Percentiles rank a stretch among this genome's conserved stretches.
Conservation (phyloP, 2,113 vertebrate genomes). For the Saccopteryx bilineata region DNA sequence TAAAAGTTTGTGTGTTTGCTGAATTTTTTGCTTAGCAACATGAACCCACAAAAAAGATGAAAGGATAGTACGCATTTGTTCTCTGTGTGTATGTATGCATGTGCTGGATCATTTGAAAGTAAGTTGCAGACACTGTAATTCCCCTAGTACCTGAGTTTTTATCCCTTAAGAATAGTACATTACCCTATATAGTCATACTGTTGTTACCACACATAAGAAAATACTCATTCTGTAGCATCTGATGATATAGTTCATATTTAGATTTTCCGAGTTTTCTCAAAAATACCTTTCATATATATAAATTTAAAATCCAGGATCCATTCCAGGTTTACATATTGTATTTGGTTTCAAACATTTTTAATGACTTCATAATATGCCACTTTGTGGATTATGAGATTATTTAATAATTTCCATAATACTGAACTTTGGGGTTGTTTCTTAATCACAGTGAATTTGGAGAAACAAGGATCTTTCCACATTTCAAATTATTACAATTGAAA, state of each 20-base stretch:
- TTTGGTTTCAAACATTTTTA: slow-evolving; percentile 54
- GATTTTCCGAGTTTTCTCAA: slow-evolving; percentile 28
- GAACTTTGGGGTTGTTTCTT: background rate
- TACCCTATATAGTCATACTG: background rate
- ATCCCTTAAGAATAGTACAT: background rate
- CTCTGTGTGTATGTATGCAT: background rate
- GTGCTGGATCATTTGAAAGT: background rate
- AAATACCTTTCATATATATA: background rate
- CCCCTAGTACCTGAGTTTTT: background rate
- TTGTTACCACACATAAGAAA: background rate
- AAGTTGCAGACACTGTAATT: slow-evolving; percentile 14
- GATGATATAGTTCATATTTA: background rate
- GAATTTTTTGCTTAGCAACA: background rate
- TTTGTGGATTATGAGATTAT: slow-evolving; percentile 39
- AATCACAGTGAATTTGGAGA: slow-evolving; percentile 52
- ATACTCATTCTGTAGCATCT: background rate
- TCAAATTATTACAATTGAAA: background rate
- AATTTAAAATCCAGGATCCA: background rate
- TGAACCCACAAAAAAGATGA: background rate
- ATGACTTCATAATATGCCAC: background rate
- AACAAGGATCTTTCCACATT: background rate
- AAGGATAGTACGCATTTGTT: background rate
- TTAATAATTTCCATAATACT: slow-evolving; percentile 1
- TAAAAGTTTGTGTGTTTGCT: slow-evolving; percentile 51
- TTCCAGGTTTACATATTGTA: background rate